phyloP scores from a whole-genome alignment of 2,888 invertebrate species.

The Prosopocoilus inquinatus region DNA sequence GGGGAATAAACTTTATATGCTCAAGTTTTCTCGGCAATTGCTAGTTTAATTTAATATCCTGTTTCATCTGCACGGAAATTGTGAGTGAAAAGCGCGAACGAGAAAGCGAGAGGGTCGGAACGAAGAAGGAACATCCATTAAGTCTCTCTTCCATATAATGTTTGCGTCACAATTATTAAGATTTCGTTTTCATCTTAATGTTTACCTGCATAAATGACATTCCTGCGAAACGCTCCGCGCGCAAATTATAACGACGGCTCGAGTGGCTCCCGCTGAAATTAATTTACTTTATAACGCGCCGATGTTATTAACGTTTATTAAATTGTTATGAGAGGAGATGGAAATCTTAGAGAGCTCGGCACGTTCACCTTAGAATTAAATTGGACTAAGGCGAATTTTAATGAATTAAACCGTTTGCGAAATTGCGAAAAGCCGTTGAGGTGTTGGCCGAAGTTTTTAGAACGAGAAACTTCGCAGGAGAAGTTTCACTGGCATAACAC shows the following conservation, averaged over 20 bases:
- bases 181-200: slow-evolving; percentile 47
- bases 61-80: slow-evolving; percentile 29
- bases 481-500: too few relatives aligned
- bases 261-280: slow-evolving; percentile 38
- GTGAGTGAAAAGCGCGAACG: slow-evolving; percentile 24
- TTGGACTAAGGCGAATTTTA: too few relatives aligned
- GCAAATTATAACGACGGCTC: slow-evolving; percentile 38
- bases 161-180: slow-evolving; percentile 49
- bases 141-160: slow-evolving; percentile 36
- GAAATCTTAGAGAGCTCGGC: slow-evolving; percentile 17
- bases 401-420: too few relatives aligned
- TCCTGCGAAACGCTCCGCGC: slow-evolving; percentile 33
- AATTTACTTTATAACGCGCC: slow-evolving; percentile 43
- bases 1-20: slow-evolving; percentile 34
- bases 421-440: too few relatives aligned
- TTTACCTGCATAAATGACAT: slow-evolving; percentile 43
- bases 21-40: slow-evolving; percentile 37
- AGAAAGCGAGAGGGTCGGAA: slow-evolving; percentile 24
- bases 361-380: too few relatives aligned
- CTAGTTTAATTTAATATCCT: slow-evolving; percentile 41
- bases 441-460: too few relatives aligned
- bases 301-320: slow-evolving; percentile 46
- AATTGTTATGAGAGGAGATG: slow-evolving; percentile 44
- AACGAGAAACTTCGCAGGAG: too few relatives aligned
- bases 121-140: slow-evolving; percentile 32